phyloP scores from a whole-genome alignment of 2,113 vertebrate genomes.

The Pyxicephalus adspersus region DNA sequence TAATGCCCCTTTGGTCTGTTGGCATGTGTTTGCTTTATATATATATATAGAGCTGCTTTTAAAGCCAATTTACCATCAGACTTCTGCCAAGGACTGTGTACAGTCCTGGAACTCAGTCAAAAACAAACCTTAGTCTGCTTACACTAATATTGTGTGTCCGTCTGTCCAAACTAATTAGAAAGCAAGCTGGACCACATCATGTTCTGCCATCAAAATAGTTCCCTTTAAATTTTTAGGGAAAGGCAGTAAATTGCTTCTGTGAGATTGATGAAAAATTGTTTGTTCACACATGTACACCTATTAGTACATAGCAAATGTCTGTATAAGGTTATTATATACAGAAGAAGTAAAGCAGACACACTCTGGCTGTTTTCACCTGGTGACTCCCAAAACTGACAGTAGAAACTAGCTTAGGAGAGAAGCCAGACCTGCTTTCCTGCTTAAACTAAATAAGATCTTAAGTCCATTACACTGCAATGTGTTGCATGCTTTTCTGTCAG shows the following conservation, averaged over 20 bases:
- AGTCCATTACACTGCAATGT: constrained; percentile 19
- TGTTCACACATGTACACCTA: constrained; percentile 27
- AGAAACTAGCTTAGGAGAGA: constrained; percentile 2
- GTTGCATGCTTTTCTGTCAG: constrained; percentile 11
- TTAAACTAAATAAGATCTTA: constrained; percentile 22
- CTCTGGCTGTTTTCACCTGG: constrained; percentile 35
- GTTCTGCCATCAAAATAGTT: not conserved
- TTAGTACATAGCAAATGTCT: constrained; percentile 2
- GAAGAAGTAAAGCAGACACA: constrained; percentile 7
- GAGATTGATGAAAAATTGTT: constrained; percentile 1
- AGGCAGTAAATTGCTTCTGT: not conserved
- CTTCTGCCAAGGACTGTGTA: not conserved
- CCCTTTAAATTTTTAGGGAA: not conserved
- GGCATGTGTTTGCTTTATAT: not conserved
- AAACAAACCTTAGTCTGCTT: not conserved
- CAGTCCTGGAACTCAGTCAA: not conserved
- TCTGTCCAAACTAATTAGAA: not conserved
- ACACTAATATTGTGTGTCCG: not conserved
- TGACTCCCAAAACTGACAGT: constrained; percentile 24
- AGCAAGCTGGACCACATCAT: not conserved
- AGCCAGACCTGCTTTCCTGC: constrained; percentile 16
- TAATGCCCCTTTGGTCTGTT: no score
- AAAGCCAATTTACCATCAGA: not conserved
- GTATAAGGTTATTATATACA: constrained; percentile 35
- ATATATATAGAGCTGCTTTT: not conserved